Conservation (phyloP, 2,113 vertebrate species). For the Equus quagga region DNA sequence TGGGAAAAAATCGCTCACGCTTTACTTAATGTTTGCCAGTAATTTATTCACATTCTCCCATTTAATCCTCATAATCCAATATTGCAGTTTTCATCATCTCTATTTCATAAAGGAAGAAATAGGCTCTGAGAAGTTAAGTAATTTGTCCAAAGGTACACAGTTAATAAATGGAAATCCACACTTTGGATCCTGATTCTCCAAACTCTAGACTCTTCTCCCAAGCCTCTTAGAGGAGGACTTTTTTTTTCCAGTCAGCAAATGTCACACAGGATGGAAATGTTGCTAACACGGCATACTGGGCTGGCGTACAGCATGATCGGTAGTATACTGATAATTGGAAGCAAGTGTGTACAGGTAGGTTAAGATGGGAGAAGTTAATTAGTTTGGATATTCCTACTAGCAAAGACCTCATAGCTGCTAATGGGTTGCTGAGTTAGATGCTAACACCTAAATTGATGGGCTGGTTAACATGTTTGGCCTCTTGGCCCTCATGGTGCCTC, state of each 20-base stretch:
- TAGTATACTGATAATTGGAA: background rate
- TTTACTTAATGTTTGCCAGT: background rate
- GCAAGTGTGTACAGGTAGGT: background rate
- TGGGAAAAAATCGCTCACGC: background rate
- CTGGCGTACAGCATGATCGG: too few species aligned
- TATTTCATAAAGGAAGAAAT: background rate
- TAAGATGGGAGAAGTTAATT: too few species aligned
- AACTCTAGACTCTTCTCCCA: background rate
- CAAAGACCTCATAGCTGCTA: too few species aligned
- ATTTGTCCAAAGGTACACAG: background rate
- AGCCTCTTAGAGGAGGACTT: background rate
- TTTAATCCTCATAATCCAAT: background rate
- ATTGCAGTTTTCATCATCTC: background rate
- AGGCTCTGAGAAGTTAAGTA: background rate
- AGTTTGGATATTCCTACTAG: background rate
- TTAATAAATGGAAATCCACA: background rate
- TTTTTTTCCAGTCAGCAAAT: background rate
- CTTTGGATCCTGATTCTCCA: background rate
- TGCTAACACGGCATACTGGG: fast-evolving
- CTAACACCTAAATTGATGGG: fast-evolving
- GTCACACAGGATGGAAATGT: fast-evolving
- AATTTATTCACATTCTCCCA: background rate
- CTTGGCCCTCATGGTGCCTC: background rate
- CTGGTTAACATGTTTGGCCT: background rate
- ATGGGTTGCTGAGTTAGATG: fast-evolving